phyloP scores from a whole-genome alignment of 1,140 invertebrate genomes.

The Halesus radiatus region DNA sequence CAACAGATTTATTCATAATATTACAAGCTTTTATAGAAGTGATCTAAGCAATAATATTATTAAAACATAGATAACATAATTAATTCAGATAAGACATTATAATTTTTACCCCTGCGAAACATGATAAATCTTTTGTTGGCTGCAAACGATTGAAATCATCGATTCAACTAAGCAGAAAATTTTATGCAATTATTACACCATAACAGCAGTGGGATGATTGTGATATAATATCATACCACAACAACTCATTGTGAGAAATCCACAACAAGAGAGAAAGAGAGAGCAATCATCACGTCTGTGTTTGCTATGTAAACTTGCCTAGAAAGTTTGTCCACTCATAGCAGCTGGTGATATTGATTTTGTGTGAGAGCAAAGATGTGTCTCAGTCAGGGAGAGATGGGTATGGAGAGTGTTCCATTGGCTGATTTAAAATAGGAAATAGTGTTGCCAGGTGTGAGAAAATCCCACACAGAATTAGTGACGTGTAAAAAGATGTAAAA shows the following conservation, averaged over 20 bases:
- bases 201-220: too few relatives aligned
- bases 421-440: not conserved
- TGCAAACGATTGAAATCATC: too few relatives aligned
- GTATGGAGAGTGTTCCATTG: not conserved
- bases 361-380: not conserved
- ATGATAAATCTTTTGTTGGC: too few relatives aligned
- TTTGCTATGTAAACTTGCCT: not conserved
- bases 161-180: too few relatives aligned
- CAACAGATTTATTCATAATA: too few relatives aligned
- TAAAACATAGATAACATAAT: too few relatives aligned
- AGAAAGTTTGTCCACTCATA: slow-evolving; percentile 23
- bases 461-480: slow-evolving; percentile 13
- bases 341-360: slow-evolving; percentile 34
- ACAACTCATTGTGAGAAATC: not conserved
- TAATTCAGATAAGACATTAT: too few relatives aligned
- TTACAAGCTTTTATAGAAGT: too few relatives aligned
- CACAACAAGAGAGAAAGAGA: slow-evolving; percentile 3
- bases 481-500: not conserved
- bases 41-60: too few relatives aligned
- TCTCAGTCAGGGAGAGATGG: not conserved
- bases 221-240: too few relatives aligned
- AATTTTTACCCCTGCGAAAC: too few relatives aligned
- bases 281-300: slow-evolving; percentile 1
- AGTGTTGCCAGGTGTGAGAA: slow-evolving; percentile 29
- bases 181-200: too few relatives aligned